Evolutionary conservation across 2,888 invertebrate genomes (phyloP).

Genomic region (Monochamus alternatus): DNA sequence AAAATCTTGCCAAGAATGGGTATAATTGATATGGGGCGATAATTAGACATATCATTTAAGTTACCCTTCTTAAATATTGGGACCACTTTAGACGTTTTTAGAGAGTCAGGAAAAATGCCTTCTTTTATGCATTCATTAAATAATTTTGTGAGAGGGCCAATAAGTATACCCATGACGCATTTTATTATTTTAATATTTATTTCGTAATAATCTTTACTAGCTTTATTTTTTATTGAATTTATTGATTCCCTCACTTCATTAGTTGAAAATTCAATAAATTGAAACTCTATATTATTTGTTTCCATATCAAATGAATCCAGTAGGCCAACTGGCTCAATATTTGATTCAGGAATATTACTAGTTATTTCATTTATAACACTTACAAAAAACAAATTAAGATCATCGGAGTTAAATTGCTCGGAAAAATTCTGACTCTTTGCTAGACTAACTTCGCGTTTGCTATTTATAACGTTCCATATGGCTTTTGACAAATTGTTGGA

Average conservation of each 20-base stretch:
- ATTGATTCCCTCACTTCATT: too few relatives aligned
- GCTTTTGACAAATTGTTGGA: background rate
- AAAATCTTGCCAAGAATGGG: slow-evolving; percentile 3
- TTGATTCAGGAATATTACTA: background rate
- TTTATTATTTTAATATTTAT: background rate
- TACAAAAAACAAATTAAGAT: slow-evolving; percentile 5
- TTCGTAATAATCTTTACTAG: too few relatives aligned
- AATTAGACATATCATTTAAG: too few relatives aligned
- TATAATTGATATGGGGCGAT: too few relatives aligned
- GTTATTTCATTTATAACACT: background rate
- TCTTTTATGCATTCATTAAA: too few relatives aligned
- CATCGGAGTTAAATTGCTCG: background rate
- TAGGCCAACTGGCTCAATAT: background rate
- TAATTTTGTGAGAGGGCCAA: too few relatives aligned
- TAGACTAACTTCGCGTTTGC: background rate
- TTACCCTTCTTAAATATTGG: too few relatives aligned
- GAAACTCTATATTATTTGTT: background rate
- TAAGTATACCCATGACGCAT: background rate
- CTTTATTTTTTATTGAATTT: too few relatives aligned
- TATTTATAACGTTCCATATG: slow-evolving; percentile 7
- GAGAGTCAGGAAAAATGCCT: too few relatives aligned
- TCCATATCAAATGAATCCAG: background rate
- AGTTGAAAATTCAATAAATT: too few relatives aligned
- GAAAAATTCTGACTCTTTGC: background rate
- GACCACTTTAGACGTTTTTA: too few relatives aligned